phyloP scores from a whole-genome alignment of 2,888 invertebrate species.

The Agrochola litura region DNA sequence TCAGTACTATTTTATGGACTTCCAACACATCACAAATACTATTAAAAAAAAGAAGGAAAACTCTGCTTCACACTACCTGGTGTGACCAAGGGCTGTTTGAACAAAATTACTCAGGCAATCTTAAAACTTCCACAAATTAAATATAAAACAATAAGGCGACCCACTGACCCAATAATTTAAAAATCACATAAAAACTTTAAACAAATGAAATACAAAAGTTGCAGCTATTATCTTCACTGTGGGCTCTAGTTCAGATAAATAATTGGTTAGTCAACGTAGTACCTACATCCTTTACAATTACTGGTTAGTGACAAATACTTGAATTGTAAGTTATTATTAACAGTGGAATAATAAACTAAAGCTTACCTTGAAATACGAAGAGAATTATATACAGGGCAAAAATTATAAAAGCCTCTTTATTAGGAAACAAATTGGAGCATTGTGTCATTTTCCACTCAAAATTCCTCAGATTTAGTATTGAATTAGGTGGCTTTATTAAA shows the following conservation, averaged over 20 bases:
- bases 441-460: slow-evolving; percentile 80
- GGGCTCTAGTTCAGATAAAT: slow-evolving; percentile 16
- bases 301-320: neutral
- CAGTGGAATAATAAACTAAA: neutral
- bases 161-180: neutral
- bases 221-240: slow-evolving; percentile 3
- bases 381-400: slow-evolving; percentile 96
- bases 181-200: neutral
- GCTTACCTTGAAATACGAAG: slow-evolving; percentile 97
- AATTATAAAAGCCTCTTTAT: slow-evolving; percentile 94
- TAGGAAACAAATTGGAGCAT: slow-evolving; percentile 95
- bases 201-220: neutral
- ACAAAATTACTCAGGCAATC: neutral
- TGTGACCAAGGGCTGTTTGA: neutral
- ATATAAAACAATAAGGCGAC: too few relatives aligned
- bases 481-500: slow-evolving; percentile 3
- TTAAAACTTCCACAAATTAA: neutral
- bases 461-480: slow-evolving; percentile 5
- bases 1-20: neutral
- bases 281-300: slow-evolving; percentile 14
- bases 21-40: neutral
- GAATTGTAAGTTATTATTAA: neutral
- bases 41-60: neutral
- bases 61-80: too few relatives aligned
- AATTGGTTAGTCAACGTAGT: neutral